These are phyloP conservation scores for Alaudala cheleensis DNA, from an alignment of 2,113 vertebrate genomes.

Conservation along the genomic window DNA sequence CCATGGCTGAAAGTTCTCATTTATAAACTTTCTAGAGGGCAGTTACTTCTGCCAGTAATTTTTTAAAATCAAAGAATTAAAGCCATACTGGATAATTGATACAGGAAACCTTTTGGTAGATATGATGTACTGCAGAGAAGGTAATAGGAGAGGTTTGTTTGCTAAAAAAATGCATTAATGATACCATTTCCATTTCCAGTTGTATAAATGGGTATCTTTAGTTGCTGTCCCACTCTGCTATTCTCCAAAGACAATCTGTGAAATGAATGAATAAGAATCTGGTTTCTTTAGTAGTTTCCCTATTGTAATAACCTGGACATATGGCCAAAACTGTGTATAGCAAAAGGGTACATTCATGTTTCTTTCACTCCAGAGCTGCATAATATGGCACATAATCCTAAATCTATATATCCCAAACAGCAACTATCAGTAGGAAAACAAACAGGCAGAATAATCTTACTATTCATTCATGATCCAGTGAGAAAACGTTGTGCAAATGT, in stretches of 20 bases:
- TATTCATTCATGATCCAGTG: slow-evolving; percentile 27
- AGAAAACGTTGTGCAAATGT: slow-evolving; percentile 15
- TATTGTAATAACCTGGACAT: not conserved
- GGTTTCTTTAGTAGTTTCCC: not conserved
- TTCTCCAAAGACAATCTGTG: not conserved
- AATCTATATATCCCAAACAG: not conserved
- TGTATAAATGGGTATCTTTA: not conserved
- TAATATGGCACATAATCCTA: not conserved
- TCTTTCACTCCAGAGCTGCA: not conserved
- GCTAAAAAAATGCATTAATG: not conserved
- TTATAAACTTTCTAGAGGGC: not conserved
- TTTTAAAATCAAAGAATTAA: not conserved
- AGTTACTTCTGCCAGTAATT: not conserved
- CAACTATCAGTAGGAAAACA: not conserved
- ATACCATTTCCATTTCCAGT: not conserved
- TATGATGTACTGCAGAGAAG: not conserved
- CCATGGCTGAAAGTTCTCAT: not conserved
- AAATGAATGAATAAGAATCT: not conserved
- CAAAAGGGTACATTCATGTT: not conserved
- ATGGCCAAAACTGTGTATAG: accelerated
- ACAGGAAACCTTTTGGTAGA: not conserved
- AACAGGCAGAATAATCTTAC: slow-evolving; percentile 40
- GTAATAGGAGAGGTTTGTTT: not conserved
- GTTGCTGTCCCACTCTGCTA: not conserved
- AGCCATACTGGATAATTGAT: not conserved